Evolutionary conservation across 2,888 invertebrate genomes (phyloP).

Genomic region (Pristionchus mayeri): DNA sequence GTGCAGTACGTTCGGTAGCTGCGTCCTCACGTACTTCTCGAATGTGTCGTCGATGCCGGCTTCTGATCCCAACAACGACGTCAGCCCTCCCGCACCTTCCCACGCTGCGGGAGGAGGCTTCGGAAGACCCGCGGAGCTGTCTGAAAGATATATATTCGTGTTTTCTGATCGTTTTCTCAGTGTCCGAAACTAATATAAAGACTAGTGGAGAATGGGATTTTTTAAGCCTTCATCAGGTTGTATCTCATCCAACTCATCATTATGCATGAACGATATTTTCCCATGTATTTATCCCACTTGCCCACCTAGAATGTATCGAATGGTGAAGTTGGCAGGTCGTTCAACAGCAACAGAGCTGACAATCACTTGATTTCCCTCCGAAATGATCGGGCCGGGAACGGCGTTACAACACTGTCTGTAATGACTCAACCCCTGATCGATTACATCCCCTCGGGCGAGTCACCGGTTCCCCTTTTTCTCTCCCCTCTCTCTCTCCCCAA

Average conservation of each 20-base stretch:
- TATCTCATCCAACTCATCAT: too few species aligned
- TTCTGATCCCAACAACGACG: slow-evolving; percentile 62
- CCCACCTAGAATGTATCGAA: slow-evolving; percentile 62
- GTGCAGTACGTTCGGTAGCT: slow-evolving; percentile 39
- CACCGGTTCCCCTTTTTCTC: slow-evolving; percentile 14
- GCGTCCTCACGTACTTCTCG: slow-evolving; percentile 62
- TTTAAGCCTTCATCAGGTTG: too few species aligned
- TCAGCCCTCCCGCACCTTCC: slow-evolving; percentile 66
- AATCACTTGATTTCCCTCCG: slow-evolving; percentile 59
- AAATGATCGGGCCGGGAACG: slow-evolving; percentile 62
- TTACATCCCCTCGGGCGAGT: slow-evolving; percentile 17
- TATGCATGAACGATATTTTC: too few species aligned
- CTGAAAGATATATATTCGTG: slow-evolving; percentile 32
- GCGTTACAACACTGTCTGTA: slow-evolving; percentile 67
- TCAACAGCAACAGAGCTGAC: slow-evolving; percentile 56
- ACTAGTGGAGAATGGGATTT: too few species aligned
- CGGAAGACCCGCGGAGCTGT: slow-evolving; percentile 45
- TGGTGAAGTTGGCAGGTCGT: slow-evolving; percentile 63
- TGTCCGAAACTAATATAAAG: too few species aligned
- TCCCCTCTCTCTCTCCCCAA: neutral
- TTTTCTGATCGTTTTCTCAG: neutral
- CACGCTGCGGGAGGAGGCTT: slow-evolving; percentile 63
- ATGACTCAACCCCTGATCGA: slow-evolving; percentile 37
- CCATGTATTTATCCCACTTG: too few species aligned
- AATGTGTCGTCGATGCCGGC: slow-evolving; percentile 67